phyloP scores from a whole-genome alignment of 2,888 invertebrate species.

The Ectemnius lituratus region DNA sequence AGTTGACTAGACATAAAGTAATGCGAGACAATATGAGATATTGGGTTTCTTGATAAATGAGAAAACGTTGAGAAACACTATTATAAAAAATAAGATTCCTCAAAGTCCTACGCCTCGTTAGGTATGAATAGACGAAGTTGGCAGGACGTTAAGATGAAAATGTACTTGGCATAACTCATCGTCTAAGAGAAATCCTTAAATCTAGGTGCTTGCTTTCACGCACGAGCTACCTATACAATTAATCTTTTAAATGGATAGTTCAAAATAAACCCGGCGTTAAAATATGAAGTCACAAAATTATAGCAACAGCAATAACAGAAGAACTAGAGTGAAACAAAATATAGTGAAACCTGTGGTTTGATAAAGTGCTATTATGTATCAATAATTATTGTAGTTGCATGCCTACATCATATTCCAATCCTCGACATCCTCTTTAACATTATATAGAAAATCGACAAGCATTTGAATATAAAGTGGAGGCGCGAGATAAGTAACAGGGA shows the following conservation, averaged over 20 bases:
- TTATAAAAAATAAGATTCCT: no score
- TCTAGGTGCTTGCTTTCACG: slow-evolving; percentile 3
- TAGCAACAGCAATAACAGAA: no score
- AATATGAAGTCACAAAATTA: neutral
- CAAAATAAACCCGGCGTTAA: neutral
- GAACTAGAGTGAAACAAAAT: no score
- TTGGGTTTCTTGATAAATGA: no score
- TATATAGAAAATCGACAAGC: slow-evolving; percentile 15
- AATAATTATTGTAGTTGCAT: no score
- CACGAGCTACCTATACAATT: neutral
- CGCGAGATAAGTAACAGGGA: slow-evolving; percentile 3
- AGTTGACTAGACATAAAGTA: no score
- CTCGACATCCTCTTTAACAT: slow-evolving; percentile 12
- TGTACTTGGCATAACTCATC: slow-evolving; percentile 15
- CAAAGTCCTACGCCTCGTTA: slow-evolving; percentile 8
- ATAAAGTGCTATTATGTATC: no score
- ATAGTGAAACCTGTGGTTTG: no score
- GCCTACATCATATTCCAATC: no score
- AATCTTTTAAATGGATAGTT: neutral
- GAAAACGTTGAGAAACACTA: no score
- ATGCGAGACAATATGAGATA: no score
- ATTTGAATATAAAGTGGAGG: slow-evolving; percentile 11
- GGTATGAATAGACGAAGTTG: slow-evolving; percentile 21
- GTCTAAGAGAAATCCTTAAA: slow-evolving; percentile 14
- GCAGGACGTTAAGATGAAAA: slow-evolving; percentile 6